Conservation (phyloP, 2,888 invertebrate genomes). For the Thecophora atra region DNA sequence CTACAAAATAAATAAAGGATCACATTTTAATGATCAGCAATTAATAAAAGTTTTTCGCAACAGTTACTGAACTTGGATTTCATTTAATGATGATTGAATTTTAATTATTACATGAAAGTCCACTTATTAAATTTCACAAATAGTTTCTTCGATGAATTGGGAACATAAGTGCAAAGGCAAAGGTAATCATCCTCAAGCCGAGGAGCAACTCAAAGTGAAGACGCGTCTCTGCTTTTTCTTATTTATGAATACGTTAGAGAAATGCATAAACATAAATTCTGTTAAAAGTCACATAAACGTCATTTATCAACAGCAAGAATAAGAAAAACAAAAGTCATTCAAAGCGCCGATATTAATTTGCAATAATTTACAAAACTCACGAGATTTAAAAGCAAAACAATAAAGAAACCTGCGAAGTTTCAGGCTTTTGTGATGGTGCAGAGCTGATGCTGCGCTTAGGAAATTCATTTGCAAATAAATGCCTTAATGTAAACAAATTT, state of each 20-base stretch:
- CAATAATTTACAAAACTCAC: slow-evolving; percentile 25
- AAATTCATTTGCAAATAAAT: slow-evolving; percentile 16
- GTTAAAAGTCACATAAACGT: not conserved
- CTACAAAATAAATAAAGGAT: too few species aligned
- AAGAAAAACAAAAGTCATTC: not conserved
- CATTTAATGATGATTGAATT: too few species aligned
- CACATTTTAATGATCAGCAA: too few species aligned
- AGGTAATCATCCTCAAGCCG: too few species aligned
- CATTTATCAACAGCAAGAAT: not conserved
- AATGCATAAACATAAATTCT: not conserved
- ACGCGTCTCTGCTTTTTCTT: not conserved
- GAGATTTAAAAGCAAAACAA: not conserved
- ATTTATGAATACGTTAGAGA: not conserved
- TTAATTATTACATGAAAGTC: too few species aligned
- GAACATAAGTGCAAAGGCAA: too few species aligned
- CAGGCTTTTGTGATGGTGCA: not conserved
- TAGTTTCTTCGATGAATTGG: too few species aligned
- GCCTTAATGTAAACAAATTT: slow-evolving; percentile 40
- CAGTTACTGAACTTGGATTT: too few species aligned
- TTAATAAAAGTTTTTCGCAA: too few species aligned
- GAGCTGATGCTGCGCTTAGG: too few species aligned
- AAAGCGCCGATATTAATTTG: slow-evolving; percentile 21
- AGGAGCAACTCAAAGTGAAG: too few species aligned
- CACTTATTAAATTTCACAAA: too few species aligned
- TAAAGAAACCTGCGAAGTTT: not conserved